phyloP scores from a whole-genome alignment of 2,888 invertebrate genomes.

The Pimpla rufipes region DNA sequence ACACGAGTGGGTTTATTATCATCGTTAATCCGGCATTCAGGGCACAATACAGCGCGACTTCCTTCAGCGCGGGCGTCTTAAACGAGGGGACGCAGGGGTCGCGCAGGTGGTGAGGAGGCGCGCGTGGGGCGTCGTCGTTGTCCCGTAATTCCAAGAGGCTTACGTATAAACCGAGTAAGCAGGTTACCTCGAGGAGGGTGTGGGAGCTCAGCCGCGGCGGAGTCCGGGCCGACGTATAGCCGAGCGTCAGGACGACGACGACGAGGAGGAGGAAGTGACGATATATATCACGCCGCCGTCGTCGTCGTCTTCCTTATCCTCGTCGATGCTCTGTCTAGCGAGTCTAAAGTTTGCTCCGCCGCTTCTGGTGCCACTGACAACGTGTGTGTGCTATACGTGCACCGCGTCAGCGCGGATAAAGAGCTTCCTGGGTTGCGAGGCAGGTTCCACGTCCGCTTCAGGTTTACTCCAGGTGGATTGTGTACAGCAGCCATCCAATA shows the following conservation, averaged over 20 bases:
- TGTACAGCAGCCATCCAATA: background rate
- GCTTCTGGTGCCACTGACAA: slow-evolving; percentile 35
- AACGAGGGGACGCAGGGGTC: slow-evolving; percentile 9
- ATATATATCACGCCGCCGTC: slow-evolving; percentile 22
- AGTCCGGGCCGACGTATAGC: slow-evolving; percentile 2
- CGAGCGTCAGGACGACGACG: slow-evolving; percentile 18
- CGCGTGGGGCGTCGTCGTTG: background rate
- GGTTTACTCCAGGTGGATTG: slow-evolving; percentile 7
- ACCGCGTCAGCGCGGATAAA: slow-evolving; percentile 16
- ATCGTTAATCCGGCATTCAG: slow-evolving; percentile 7
- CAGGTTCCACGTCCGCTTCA: slow-evolving; percentile 14
- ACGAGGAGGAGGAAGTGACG: slow-evolving; percentile 8
- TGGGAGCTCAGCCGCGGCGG: slow-evolving; percentile 31
- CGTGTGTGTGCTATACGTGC: slow-evolving; percentile 8
- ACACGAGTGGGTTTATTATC: background rate
- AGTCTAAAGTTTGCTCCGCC: slow-evolving; percentile 43
- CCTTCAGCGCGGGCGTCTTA: slow-evolving; percentile 1
- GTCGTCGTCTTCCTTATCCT: slow-evolving; percentile 16
- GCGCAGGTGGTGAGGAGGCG: background rate
- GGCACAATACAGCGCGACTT: background rate
- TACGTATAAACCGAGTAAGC: slow-evolving; percentile 54
- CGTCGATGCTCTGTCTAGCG: slow-evolving; percentile 21
- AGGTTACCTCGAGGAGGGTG: slow-evolving; percentile 42
- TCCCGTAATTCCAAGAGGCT: slow-evolving; percentile 64
- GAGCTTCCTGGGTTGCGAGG: slow-evolving; percentile 35